Evolutionary conservation across 2,888 invertebrate species (phyloP).

Genomic region (Dasysyrphus tricinctus): DNA sequence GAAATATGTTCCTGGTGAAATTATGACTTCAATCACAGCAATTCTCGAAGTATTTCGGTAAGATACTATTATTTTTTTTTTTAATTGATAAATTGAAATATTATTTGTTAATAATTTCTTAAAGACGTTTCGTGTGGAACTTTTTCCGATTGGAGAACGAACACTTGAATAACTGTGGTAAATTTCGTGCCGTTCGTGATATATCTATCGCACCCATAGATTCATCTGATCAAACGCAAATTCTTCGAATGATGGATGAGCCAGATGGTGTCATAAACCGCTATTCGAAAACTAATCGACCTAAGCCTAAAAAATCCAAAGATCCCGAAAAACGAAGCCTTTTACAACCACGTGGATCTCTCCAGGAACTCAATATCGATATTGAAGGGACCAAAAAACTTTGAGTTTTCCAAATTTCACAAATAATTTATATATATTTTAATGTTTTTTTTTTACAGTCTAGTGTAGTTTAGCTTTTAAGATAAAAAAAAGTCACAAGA

Average conservation of each 20-base stretch:
- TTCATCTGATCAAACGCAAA: conserved; percentile 95
- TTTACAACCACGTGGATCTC: conserved; percentile 83
- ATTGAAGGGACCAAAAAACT: conserved; percentile 81
- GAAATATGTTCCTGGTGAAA: conserved; percentile 89
- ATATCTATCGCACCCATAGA: conserved; percentile 97
- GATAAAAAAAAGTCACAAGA: no score
- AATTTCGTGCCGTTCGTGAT: conserved; percentile 98
- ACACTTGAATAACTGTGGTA: conserved; percentile 99
- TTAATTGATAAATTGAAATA: neutral
- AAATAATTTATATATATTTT: conserved; percentile 39
- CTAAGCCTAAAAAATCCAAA: conserved; percentile 86
- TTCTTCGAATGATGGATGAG: conserved; percentile 98
- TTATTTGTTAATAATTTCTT: conserved; percentile 8
- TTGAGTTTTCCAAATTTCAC: conserved; percentile 66
- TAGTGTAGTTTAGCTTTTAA: conserved; percentile 36
- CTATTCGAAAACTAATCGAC: conserved; percentile 86
- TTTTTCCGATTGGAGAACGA: conserved; percentile 99
- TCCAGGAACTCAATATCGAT: conserved; percentile 82
- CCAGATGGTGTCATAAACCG: conserved; percentile 93
- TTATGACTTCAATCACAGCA: conserved; percentile 92
- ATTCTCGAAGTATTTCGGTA: conserved; percentile 95
- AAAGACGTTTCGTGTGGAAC: conserved; percentile 98
- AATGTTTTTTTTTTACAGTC: conserved; percentile 16
- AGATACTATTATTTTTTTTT: conserved; percentile 63
- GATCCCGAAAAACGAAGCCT: conserved; percentile 86